Evolutionary conservation across 2,888 invertebrate species (phyloP), one percentile per base, ranked within the genome.

Genomic region (Blastobasis lacticolella): DNA sequence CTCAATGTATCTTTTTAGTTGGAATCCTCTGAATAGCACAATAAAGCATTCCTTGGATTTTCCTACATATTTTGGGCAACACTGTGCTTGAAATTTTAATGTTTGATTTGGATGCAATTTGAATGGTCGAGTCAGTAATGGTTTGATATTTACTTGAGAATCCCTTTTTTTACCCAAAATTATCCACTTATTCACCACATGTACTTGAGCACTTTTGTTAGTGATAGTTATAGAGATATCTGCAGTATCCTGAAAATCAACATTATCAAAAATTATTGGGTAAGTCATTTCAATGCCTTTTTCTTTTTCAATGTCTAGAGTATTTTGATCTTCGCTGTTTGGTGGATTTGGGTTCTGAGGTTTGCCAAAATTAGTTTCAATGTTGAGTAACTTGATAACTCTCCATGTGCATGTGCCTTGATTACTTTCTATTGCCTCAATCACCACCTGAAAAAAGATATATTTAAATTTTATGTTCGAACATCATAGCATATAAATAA

Each of bases 361-460:
- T 38, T 55, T 46, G 81, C 82, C 49, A 76, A 45, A 1, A 44
- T 66, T 10, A 89, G 68, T 49, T 79, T 85, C 64, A 23, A 62
- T 59, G 45, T 68, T 55, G 48, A 73, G 56, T 55, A 86, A 57
- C 69, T 78, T 81, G 49, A 93, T 66, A 0, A 92, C 92, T 59
- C 94, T 84, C 92, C 92, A 91, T 47, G 75, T 74, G 52, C 78
- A 89, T 8, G 66, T 61, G 10, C 86, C 88, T 81, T 93, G 92
- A 60, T 91, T 90, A 71, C 94, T 94, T 78, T 95, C 95, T 62
- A 95, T 93, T 1, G 91, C 89, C 69, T 94, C 92, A 5, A 90
- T 89, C 51, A 89, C 69, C 4, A 93, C 83, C 88, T 89, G 69
- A n/a, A 61, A 51, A 51, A 38, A 45, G 42, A 38, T 41, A 37